Conservation (phyloP, 2,113 vertebrate genomes). For the Mionectes macconnelli region DNA sequence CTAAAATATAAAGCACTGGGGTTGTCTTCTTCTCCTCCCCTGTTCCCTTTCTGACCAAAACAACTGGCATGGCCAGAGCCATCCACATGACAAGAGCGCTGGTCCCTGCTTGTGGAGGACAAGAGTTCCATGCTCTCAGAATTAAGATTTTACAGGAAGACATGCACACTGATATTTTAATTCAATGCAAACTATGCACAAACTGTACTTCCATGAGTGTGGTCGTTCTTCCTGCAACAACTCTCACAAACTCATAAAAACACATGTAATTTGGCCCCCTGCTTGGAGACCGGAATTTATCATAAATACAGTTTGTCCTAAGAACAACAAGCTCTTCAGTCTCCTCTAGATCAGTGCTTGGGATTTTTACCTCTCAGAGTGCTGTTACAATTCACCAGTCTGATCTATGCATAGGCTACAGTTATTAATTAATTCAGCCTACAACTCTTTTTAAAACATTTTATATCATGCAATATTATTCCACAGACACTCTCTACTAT, state of each 20-base stretch:
- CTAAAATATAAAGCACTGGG: background rate
- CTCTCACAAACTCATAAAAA: background rate
- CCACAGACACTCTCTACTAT: background rate
- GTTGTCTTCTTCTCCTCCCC: background rate
- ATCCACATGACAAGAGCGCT: background rate
- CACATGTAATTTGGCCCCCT: fast-evolving
- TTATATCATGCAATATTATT: background rate
- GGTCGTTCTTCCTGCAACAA: background rate
- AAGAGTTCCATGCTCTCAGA: background rate
- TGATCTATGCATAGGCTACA: background rate
- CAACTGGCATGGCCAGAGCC: background rate
- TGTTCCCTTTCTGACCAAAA: background rate
- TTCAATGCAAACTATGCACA: background rate
- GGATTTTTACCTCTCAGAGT: background rate
- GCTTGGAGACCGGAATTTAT: background rate
- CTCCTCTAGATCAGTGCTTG: constrained; percentile 30
- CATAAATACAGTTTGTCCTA: background rate
- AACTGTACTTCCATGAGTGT: background rate
- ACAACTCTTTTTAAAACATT: background rate
- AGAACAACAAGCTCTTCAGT: constrained; percentile 37
- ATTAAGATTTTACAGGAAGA: background rate
- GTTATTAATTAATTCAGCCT: background rate
- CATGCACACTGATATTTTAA: background rate
- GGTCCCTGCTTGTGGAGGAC: background rate
- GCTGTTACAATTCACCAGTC: background rate